These are phyloP conservation scores for Solen grandis DNA, from an alignment of 1,140 invertebrate species.

Conservation along the genomic window DNA sequence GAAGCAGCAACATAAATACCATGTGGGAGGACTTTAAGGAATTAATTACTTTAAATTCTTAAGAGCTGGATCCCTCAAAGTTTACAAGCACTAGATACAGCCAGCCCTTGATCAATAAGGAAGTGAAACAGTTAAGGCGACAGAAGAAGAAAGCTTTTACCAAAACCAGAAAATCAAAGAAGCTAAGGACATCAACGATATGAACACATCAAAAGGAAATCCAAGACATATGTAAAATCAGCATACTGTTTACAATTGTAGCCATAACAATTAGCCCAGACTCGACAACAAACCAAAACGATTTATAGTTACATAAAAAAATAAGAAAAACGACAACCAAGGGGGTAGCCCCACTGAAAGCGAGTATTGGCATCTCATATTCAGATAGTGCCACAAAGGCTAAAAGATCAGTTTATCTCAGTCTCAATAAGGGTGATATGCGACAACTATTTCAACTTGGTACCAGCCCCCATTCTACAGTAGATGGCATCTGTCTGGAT, in stretches of 20 bases:
- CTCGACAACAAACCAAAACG: background rate
- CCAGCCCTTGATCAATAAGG: no score
- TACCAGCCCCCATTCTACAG: background rate
- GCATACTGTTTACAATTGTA: constrained; percentile 8
- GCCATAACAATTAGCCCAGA: constrained; percentile 16
- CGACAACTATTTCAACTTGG: constrained; percentile 6
- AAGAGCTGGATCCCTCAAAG: constrained; percentile 8
- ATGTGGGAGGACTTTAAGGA: constrained; percentile 1
- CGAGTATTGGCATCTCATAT: constrained; percentile 10
- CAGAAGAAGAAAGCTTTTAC: constrained; percentile 8
- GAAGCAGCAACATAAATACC: background rate
- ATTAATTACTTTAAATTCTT: background rate
- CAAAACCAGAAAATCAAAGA: background rate
- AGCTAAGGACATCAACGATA: background rate
- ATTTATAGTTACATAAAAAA: constrained; percentile 5
- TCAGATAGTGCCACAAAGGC: constrained; percentile 20
- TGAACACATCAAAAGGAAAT: background rate
- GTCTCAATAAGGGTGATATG: constrained; percentile 16
- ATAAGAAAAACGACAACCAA: constrained; percentile 8
- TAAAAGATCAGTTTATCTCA: constrained; percentile 41
- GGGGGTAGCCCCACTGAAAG: constrained; percentile 37
- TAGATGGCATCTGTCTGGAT: background rate
- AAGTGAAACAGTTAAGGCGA: constrained; percentile 12
- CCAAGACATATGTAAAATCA: no score
- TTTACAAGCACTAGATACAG: constrained; percentile 8